Evolutionary conservation across 2,888 invertebrate genomes (phyloP).

Genomic region (Cerceris rybyensis): DNA sequence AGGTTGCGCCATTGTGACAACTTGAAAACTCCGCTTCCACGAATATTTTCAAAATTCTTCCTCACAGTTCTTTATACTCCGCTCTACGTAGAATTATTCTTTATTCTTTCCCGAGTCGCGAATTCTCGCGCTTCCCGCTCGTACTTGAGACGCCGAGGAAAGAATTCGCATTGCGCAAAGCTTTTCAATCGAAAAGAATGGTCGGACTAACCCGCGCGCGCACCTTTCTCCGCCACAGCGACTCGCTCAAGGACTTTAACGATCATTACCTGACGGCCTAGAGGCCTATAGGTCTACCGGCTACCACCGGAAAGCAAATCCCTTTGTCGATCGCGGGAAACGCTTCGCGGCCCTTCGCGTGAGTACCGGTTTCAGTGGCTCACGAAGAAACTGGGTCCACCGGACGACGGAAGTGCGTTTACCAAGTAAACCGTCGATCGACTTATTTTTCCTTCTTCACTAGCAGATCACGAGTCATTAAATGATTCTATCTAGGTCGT

Average conservation of each 20-base stretch:
- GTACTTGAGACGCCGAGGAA: slow-evolving; percentile 55
- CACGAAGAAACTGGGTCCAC: too few species aligned
- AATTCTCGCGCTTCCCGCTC: slow-evolving; percentile 45
- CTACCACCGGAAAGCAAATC: slow-evolving; percentile 37
- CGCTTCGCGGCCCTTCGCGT: background rate
- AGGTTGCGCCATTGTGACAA: slow-evolving; percentile 70
- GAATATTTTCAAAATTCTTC: slow-evolving; percentile 68
- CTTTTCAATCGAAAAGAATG: slow-evolving; percentile 55
- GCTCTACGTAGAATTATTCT: slow-evolving; percentile 55
- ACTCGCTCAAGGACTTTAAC: slow-evolving; percentile 51
- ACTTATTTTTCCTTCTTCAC: too few species aligned
- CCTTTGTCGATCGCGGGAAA: slow-evolving; percentile 36
- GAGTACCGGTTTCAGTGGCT: too few species aligned
- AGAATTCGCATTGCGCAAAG: slow-evolving; percentile 60
- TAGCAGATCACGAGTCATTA: too few species aligned
- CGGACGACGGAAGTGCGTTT: too few species aligned
- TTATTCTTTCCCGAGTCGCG: slow-evolving; percentile 53
- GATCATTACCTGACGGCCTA: slow-evolving; percentile 43
- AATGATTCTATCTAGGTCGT: too few species aligned
- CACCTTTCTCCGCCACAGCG: slow-evolving; percentile 43
- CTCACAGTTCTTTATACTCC: slow-evolving; percentile 4
- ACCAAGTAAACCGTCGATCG: too few species aligned
- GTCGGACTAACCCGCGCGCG: slow-evolving; percentile 36
- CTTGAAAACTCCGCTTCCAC: slow-evolving; percentile 66
- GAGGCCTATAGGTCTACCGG: background rate